phyloP scores from a whole-genome alignment of 2,888 invertebrate species.

The Theristus sp. region DNA sequence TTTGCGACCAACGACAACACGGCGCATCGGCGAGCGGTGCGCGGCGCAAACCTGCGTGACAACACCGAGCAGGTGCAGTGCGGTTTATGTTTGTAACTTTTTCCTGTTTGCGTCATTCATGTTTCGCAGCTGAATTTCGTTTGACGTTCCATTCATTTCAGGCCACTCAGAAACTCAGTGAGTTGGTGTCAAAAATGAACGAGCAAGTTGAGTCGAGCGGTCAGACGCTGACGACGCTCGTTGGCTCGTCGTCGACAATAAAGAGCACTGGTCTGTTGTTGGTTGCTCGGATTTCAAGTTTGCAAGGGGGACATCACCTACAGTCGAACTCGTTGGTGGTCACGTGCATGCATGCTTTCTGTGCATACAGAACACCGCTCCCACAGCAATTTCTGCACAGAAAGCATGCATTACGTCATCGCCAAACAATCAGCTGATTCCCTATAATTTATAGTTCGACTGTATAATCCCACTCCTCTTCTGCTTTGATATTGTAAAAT shows the following conservation, averaged over 20 bases:
- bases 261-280: not conserved
- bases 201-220: constrained; percentile 45
- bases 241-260: constrained; percentile 32
- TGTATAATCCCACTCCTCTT: too few species aligned
- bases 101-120: too few species aligned
- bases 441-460: too few species aligned
- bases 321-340: too few species aligned
- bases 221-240: constrained; percentile 55
- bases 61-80: not conserved
- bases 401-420: too few species aligned
- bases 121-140: too few species aligned
- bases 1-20: not conserved
- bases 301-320: too few species aligned
- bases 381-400: too few species aligned
- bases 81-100: not conserved
- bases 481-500: too few species aligned
- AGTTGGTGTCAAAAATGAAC: not conserved
- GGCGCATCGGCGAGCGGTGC: not conserved
- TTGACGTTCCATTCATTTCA: not conserved
- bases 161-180: not conserved
- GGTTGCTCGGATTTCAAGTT: constrained; percentile 48
- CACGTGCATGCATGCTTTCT: too few species aligned
- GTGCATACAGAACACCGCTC: too few species aligned
- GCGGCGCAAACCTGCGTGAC: not conserved
- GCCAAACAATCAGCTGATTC: too few species aligned